Percentiles rank a stretch among this genome's conserved stretches.
phyloP scores from a whole-genome alignment of 2,113 vertebrate genomes.

The Zosterops borbonicus region DNA sequence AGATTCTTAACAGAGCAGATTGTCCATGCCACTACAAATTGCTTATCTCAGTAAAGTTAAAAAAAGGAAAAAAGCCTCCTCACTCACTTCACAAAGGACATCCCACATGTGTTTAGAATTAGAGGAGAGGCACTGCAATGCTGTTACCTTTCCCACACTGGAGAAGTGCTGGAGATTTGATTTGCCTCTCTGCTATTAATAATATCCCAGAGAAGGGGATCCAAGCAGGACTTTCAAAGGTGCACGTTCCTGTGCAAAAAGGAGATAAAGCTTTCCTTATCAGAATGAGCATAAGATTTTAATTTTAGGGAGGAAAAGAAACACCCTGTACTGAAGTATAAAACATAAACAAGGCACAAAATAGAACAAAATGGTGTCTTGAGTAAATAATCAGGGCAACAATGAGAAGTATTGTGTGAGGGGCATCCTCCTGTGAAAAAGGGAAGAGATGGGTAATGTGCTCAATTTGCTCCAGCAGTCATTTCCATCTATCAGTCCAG shows the following conservation, averaged over 20 bases:
- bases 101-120: background rate
- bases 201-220: background rate
- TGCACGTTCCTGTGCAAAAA: background rate
- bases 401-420: background rate
- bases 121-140: background rate
- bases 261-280: background rate
- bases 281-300: background rate
- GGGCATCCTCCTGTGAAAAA: background rate
- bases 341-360: slow-evolving; percentile 12
- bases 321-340: background rate
- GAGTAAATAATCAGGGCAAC: slow-evolving; percentile 18
- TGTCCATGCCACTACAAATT: slow-evolving; percentile 36
- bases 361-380: slow-evolving; percentile 5
- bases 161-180: background rate
- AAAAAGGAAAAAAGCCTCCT: background rate
- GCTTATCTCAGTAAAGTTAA: slow-evolving; percentile 10
- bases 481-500: background rate
- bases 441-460: background rate
- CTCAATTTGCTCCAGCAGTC: background rate
- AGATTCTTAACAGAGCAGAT: slow-evolving; percentile 56
- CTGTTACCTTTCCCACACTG: background rate
- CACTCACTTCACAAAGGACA: background rate
- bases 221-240: background rate
- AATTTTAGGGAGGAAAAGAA: slow-evolving; percentile 20
- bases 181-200: background rate